Base-by-base conservation (phyloP, 2,888 invertebrate species). In the Agrochola macilenta region DNA sequence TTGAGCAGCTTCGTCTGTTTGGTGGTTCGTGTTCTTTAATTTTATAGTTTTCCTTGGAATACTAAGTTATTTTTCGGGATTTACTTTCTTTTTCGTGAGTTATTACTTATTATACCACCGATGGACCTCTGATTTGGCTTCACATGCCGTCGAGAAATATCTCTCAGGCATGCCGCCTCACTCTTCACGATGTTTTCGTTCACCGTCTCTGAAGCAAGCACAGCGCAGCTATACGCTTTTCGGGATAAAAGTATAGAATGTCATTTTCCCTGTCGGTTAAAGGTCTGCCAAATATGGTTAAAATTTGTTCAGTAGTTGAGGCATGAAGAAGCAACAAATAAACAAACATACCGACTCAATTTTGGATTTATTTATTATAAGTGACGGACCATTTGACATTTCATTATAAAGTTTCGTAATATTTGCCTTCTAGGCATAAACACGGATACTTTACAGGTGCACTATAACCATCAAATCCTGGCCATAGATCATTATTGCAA, bases 351-450 rank as follows among this genome's bases (percentile, higher is more conserved):
- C 23, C 54, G 23, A 54, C 54, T 23, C 54, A 54, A 23, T 57
- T 26, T 26, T n/a, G 26, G 58, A 26, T 26, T 26, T 58, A 14
- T 57, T 52, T 49, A 49, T 49, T 49, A 17, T 14, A 52, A 20
- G 20, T 52, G n/a, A n/a, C 80, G 68, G 58, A 11, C 43, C 5
- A 72, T 72, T 86, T 70, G 74, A 77, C 46, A 80, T 80, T 84
- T 71, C 1, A 66, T 69, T 69, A 76, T 71, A 78, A 78, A 87
- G 78, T 85, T 81, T 77, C 74, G 73, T 43, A 87, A 87, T 54
- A n/a, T 35, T 68, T 69, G n/a, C 72, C 54, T 74, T 78, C 71
- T 81, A 79, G 65, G 14, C 57, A 81, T 77, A 81, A 79, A 77
- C 58, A 43, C 12, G 52, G 52, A 63, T 61, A 78, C 30, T 85